phyloP scores from a whole-genome alignment of 2,113 vertebrate species.

The Esox niger region DNA sequence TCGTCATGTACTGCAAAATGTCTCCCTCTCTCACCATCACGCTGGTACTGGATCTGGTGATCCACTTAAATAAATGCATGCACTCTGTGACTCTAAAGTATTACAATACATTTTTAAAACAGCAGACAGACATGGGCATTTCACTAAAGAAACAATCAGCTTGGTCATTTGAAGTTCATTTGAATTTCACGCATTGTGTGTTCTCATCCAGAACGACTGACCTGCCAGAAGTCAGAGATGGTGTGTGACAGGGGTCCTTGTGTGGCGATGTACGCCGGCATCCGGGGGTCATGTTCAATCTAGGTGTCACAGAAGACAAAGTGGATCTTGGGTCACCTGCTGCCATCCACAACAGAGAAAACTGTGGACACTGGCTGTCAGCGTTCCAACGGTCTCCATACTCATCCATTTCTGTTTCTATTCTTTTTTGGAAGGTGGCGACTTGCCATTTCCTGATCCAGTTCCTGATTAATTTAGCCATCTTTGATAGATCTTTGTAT shows the following conservation, averaged over 20 bases:
- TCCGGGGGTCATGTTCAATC: slow-evolving; percentile 96
- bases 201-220: slow-evolving; percentile 45
- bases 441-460: too few relatives aligned
- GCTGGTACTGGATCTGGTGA: too few relatives aligned
- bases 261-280: slow-evolving; percentile 96
- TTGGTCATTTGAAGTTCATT: background rate
- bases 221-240: slow-evolving; percentile 99
- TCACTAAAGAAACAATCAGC: background rate
- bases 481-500: too few relatives aligned
- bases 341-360: background rate
- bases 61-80: too few relatives aligned
- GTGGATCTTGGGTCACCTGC: slow-evolving; percentile 14
- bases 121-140: background rate
- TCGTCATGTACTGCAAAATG: too few relatives aligned
- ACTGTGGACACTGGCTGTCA: slow-evolving; percentile 29
- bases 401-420: background rate
- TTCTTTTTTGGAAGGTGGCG: too few relatives aligned
- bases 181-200: background rate
- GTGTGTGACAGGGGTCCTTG: slow-evolving; percentile 95
- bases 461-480: too few relatives aligned
- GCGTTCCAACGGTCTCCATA: slow-evolving; percentile 26
- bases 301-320: slow-evolving; percentile 43
- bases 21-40: too few relatives aligned
- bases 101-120: background rate
- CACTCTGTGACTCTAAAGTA: too few relatives aligned